Evolutionary conservation across 2,888 invertebrate genomes (phyloP).

Genomic region (Lagria hirta): DNA sequence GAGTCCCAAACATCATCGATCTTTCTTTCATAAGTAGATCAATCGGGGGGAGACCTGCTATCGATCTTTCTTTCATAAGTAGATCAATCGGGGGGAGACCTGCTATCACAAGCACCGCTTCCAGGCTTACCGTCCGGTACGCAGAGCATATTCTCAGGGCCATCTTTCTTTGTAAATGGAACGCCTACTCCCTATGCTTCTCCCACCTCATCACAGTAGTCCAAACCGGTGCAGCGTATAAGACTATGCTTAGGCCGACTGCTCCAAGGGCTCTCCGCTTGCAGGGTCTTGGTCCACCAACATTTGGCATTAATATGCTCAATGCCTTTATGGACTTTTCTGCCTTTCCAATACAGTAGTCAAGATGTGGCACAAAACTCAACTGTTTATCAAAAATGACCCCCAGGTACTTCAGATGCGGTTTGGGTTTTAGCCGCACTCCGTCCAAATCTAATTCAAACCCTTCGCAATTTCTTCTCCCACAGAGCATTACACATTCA

Average conservation of each 20-base stretch:
- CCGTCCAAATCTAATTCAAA: no score
- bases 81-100: conserved; percentile 1
- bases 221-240: neutral
- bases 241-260: neutral
- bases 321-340: neutral
- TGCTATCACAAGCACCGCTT: conserved; percentile 5
- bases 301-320: conserved; percentile 7
- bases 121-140: neutral
- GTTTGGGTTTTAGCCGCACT: neutral
- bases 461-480: no score
- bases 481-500: neutral
- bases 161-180: conserved; percentile 1
- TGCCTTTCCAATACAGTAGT: neutral
- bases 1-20: neutral
- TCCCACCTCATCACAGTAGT: no score
- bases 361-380: neutral
- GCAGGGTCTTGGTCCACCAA: conserved; percentile 1
- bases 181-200: neutral
- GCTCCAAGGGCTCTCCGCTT: neutral
- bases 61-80: conserved; percentile 1
- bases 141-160: neutral
- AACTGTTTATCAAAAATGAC: neutral
- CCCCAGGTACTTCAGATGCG: conserved; percentile 8
- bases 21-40: conserved; percentile 1
- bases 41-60: conserved; percentile 2